These are phyloP conservation scores for Neolamprologus sp. DNA, from an alignment of 2,113 vertebrate species.

Conservation along the genomic window DNA sequence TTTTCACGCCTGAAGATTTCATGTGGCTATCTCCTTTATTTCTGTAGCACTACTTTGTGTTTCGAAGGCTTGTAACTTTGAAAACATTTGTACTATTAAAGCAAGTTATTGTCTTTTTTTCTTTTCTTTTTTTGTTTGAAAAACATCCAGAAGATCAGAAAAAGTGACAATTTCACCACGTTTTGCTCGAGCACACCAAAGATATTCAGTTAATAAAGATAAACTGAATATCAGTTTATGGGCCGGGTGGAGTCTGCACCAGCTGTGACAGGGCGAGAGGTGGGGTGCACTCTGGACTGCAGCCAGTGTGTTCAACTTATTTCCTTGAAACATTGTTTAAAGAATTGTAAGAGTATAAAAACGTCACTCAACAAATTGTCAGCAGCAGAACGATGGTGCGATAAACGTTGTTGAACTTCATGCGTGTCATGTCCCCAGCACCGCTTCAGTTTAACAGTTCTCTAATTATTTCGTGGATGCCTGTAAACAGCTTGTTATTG, in stretches of 20 bases:
- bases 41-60: not conserved
- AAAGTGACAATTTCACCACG: not conserved
- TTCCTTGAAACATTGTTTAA: not conserved
- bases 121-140: fast-evolving
- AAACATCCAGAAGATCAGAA: not conserved
- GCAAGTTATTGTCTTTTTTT: not conserved
- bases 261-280: not conserved
- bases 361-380: fast-evolving
- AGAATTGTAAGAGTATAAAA: fast-evolving
- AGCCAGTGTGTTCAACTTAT: not conserved
- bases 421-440: fast-evolving
- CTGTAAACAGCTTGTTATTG: not conserved
- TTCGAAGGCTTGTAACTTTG: not conserved
- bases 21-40: not conserved
- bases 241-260: fast-evolving
- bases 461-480: fast-evolving
- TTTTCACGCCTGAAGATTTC: not conserved
- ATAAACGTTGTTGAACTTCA: fast-evolving
- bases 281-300: not conserved
- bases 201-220: not conserved
- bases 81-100: not conserved
- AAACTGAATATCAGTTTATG: not conserved
- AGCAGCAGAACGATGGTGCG: not conserved
- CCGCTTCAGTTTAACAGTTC: not conserved
- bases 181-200: not conserved